phyloP scores from a whole-genome alignment of 1,140 invertebrate genomes.

The Vanessa tameamea region DNA sequence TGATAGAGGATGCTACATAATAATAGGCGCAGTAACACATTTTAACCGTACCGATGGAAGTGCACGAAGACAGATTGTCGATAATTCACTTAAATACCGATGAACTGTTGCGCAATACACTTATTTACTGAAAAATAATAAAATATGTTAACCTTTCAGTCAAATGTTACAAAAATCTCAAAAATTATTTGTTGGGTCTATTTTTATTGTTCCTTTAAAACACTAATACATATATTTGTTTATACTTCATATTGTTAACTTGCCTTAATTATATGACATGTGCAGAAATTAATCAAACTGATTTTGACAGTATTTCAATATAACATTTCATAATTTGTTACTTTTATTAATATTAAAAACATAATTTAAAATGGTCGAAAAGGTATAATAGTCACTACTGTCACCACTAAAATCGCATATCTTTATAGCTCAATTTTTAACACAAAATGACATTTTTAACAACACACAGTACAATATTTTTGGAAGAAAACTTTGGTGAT shows the following conservation, averaged over 20 bases:
- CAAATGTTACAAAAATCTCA: background rate
- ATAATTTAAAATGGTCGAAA: background rate
- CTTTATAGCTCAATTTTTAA: too few relatives aligned
- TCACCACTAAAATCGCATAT: too few relatives aligned
- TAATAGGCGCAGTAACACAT: background rate
- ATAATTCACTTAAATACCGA: background rate
- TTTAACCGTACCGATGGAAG: background rate
- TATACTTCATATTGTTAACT: too few relatives aligned
- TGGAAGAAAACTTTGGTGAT: too few relatives aligned
- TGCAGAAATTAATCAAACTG: background rate
- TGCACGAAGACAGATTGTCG: background rate
- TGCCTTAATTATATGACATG: too few relatives aligned
- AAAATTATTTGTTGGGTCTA: background rate
- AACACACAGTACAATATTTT: too few relatives aligned
- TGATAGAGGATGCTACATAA: background rate
- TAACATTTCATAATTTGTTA: too few relatives aligned
- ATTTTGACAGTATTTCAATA: background rate
- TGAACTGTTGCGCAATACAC: background rate
- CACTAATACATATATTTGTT: too few relatives aligned
- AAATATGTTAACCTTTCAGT: background rate
- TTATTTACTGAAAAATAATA: constrained; percentile 6
- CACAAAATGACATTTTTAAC: too few relatives aligned
- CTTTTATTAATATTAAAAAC: background rate
- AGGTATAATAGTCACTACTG: background rate
- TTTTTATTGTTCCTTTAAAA: too few relatives aligned